Evolutionary conservation across 2,888 invertebrate species (phyloP), one percentile per base, ranked within the genome.

Genomic region (Hermodice carunculata): DNA sequence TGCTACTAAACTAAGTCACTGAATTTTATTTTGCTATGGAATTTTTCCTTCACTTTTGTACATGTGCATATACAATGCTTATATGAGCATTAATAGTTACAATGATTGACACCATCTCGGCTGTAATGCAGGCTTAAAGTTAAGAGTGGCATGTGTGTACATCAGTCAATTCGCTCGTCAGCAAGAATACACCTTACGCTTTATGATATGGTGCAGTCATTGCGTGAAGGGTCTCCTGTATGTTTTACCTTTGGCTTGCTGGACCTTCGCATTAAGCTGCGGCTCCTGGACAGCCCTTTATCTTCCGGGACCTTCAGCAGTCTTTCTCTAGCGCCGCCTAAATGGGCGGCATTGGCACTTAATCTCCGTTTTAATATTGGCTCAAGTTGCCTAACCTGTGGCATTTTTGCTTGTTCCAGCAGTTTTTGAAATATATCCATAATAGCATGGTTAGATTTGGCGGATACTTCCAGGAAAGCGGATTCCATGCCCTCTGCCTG

Each of bases 351-450:
- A 79, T 92, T 92, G 61, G 93, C 93, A 75, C 92, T 92, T 68
- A 92, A 91, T 67, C 93, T 89, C 63, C 93, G 88, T 79, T 92
- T 91, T 63, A 93, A 87, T 69, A 67, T 78, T 48, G 69, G 76
- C 74, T 79, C 79, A 69, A 71, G 71, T 61, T 73, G 77, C 66
- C 76, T 62, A 32, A 76, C 70, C 28, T 78, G 64, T 2, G 86
- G 86, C 74, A 93, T 91, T 77, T 91, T 91, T 59, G 93, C 92
- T 60, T 94, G 88, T 42, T 92, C 91, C 69, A 94, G 89, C 82
- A 95, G 90, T 63, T 91, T 90, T 79, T 92, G 91, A 87, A 95
- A 95, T 64, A 94, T 90, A 75, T 94, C 93, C 78, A 90, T 90
- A 70, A 94, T 90, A 84, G 92, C 92, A 79, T 90, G 90, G 84